Evolutionary conservation across 2,797 vertebrate species (phyloP), one percentile per base, ranked within the genome.

Genomic region (Falco cherrug): DNA sequence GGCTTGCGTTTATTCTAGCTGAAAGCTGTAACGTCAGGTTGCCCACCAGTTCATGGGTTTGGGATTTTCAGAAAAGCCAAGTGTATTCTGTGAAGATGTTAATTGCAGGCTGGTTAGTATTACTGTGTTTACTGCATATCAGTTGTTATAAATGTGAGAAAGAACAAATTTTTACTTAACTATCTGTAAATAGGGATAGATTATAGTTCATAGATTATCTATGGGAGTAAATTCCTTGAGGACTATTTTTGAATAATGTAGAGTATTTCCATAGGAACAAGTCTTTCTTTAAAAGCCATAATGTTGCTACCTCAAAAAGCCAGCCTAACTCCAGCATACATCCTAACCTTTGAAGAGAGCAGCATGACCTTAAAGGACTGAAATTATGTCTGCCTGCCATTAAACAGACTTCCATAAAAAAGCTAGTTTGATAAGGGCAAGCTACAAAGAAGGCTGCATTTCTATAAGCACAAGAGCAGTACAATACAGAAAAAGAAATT

Each of bases 311-410:
- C 16, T 80, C 90, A 92, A 95, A 96, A 97, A 95, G 71, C 33
- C 76, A 96, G 45, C 50, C 43, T 92, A 87, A 93, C 48, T 94
- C 77, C 60, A 93, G 84, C 76, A 20, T 89, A 59, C 68, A 73
- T 93, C 92, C 87, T 94, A 97, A 96, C 64, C 90, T 97, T 97
- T 96, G 93, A 95, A 93, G 97, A 97, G 93, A 96, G 96, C 89
- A 97, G 76, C 43, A 31, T 97, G 94, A 97, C 93, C 93, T 97
- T 95, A 95, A 95, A 94, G 71, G 83, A 87, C 54, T 93, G 67
- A 89, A 96, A 59, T 87, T 90, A 84, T 59, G 6, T 94, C 94
- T 97, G 67, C 67, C 89, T 97, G 90, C 85, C 94, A 94, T 93
- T 96, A 93, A 94, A 95, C 78, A 97, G 77, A 90, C 68, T 91